phyloP scores from a whole-genome alignment of 2,888 invertebrate genomes.

The Coecobrya sp. region DNA sequence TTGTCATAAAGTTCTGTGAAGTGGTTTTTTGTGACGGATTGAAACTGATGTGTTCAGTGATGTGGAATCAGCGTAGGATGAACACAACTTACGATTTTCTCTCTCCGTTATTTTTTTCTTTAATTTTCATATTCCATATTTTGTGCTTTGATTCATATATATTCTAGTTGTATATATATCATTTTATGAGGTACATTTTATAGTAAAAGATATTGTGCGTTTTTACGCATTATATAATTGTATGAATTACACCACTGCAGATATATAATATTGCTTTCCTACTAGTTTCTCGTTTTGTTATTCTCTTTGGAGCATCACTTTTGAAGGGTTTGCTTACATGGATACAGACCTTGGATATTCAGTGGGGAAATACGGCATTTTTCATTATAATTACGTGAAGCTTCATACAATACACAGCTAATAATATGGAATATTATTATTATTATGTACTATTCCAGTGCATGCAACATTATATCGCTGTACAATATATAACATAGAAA shows the following conservation, averaged over 20 bases:
- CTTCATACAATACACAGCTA: constrained; percentile 56
- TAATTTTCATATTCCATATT: constrained; percentile 23
- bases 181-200: not conserved
- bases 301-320: constrained; percentile 74
- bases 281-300: constrained; percentile 65
- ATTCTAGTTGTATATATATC: not conserved
- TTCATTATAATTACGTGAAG: constrained; percentile 77
- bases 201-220: constrained; percentile 4
- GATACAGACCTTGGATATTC: constrained; percentile 60
- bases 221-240: constrained; percentile 56
- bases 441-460: not conserved
- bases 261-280: constrained; percentile 15
- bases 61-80: constrained; percentile 75
- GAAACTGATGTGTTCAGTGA: constrained; percentile 80
- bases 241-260: constrained; percentile 61
- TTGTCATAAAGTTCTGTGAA: constrained; percentile 65
- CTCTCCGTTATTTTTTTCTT: constrained; percentile 6
- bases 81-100: constrained; percentile 1
- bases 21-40: constrained; percentile 77
- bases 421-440: constrained; percentile 68
- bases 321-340: constrained; percentile 72
- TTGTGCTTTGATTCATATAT: not conserved
- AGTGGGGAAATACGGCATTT: constrained; percentile 69
- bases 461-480: not conserved
- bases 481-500: not conserved